These are phyloP conservation scores for Phytoseiulus persimilis DNA, from an alignment of 2,888 invertebrate species.

Conservation along the genomic window DNA sequence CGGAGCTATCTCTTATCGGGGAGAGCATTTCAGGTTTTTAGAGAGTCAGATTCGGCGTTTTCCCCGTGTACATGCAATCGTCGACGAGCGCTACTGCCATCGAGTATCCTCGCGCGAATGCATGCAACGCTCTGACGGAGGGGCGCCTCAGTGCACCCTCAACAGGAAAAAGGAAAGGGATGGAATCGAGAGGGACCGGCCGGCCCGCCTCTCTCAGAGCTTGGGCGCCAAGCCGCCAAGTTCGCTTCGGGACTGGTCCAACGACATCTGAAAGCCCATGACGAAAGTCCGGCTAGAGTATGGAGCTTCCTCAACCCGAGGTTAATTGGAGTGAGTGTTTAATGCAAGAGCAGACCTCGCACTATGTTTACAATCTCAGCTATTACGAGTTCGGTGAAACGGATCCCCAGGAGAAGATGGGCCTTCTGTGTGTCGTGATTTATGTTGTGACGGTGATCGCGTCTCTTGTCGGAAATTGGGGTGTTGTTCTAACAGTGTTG, in stretches of 20 bases:
- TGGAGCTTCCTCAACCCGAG: background rate
- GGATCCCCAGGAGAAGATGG: constrained; percentile 25
- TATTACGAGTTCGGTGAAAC: constrained; percentile 15
- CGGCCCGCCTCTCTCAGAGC: background rate
- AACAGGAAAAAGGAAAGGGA: background rate
- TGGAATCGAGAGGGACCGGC: background rate
- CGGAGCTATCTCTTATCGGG: too few relatives aligned
- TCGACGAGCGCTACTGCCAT: too few relatives aligned
- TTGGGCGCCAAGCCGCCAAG: background rate
- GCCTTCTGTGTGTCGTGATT: constrained; percentile 6
- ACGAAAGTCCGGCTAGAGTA: background rate
- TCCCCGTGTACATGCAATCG: too few relatives aligned
- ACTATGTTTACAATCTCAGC: constrained; percentile 27
- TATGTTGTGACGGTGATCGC: constrained; percentile 23
- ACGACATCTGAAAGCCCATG: background rate
- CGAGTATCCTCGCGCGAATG: too few relatives aligned
- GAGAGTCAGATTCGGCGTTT: too few relatives aligned
- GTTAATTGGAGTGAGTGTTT: constrained; percentile 11
- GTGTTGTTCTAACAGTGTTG: constrained; percentile 22
- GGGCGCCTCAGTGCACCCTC: background rate
- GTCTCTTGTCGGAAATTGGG: constrained; percentile 30
- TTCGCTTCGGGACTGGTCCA: background rate
- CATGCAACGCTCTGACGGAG: too few relatives aligned
- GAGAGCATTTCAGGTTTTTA: too few relatives aligned
- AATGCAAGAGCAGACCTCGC: background rate